A percentile compares a stretch with the other conserved stretches of the same genome.
Evolutionary conservation across 1,140 invertebrate genomes (phyloP).

Genomic region (Drosophila aff.): DNA sequence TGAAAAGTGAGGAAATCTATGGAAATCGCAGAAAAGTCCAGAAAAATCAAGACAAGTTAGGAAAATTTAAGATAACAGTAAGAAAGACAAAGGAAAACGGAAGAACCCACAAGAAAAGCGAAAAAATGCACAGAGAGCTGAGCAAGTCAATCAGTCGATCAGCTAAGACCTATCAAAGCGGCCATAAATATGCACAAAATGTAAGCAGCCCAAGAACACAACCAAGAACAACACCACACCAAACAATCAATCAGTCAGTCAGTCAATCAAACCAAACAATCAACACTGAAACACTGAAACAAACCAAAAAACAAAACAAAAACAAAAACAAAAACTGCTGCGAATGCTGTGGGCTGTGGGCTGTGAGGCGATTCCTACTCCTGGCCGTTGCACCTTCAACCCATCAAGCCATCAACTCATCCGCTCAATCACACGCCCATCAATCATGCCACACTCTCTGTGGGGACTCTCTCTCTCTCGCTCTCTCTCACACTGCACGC

Average conservation of each 20-base stretch:
- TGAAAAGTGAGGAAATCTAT: neutral
- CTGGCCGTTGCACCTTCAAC: conserved; percentile 67
- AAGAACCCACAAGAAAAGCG: neutral
- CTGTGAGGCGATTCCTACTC: conserved; percentile 48
- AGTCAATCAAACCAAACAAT: conserved; percentile 32
- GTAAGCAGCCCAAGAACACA: conserved; percentile 51
- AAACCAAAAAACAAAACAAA: conserved; percentile 7
- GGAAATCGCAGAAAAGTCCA: neutral
- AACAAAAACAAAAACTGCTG: conserved; percentile 29
- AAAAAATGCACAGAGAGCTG: conserved; percentile 1
- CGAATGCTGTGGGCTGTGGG: conserved; percentile 71
- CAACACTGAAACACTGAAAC: conserved; percentile 43
- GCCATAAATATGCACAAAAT: conserved; percentile 56
- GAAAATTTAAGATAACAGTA: neutral
- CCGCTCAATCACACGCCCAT: conserved; percentile 18
- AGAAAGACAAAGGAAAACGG: neutral
- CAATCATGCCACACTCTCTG: conserved; percentile 13
- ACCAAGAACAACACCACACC: conserved; percentile 35
- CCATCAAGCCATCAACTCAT: conserved; percentile 43
- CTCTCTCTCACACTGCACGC: conserved; percentile 35
- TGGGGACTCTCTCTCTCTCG: conserved; percentile 39
- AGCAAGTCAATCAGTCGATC: conserved; percentile 1
- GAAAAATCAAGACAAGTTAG: neutral
- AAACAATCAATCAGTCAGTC: conserved; percentile 41
- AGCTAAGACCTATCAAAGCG: conserved; percentile 36